Base-by-base conservation (phyloP, 2,797 vertebrate species). In the Gambusia yucatana region DNA sequence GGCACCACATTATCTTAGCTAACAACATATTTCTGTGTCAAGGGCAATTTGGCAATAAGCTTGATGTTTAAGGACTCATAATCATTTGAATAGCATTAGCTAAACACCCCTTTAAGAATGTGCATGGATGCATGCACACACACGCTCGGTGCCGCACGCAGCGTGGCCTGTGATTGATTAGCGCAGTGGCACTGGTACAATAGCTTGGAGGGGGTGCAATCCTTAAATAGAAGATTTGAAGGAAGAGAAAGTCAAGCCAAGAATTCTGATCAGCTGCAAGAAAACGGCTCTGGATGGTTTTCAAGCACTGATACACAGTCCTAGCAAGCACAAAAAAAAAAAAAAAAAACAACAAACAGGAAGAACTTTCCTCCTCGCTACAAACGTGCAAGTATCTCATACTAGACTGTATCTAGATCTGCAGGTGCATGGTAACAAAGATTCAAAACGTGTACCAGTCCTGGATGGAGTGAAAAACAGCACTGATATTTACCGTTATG, bases 101-200 rank as follows among this genome's bases (percentile, higher is more conserved):
- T 88, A 86, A 90, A 90, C 86, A 83, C 73, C 71, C 82, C 77
- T 90, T 82, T 84, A 84, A 73, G 43, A 87, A 86, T 84, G 75
- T 86, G 79, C 74, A 77, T 47, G 50, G 77, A 85, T 33, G 73
- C 85, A 76, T 67, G 20, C 52, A 39, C 46, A 73, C 50, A 48
- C 75, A 30, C 69, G 69, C 61, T 46, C 41, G 33, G 52, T 46
- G 28, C 59, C 57, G 57, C 89, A 87, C 88, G 88, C 84, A 92
- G 87, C 92, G 89, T 84, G 88, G 88, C 94, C 88, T 91, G 91
- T 96, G 95, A 96, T 96, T 96, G 94, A 97, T 95, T 95, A 94
- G 91, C 89, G 90, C 88, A 89, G 93, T 95, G 95, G 94, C 94
- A 96, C 92, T 92, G 94, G 92, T 91, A 96, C 94, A 96, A 95